phyloP scores from a whole-genome alignment of 1,140 invertebrate genomes.

The Dermatophagoides farinae region DNA sequence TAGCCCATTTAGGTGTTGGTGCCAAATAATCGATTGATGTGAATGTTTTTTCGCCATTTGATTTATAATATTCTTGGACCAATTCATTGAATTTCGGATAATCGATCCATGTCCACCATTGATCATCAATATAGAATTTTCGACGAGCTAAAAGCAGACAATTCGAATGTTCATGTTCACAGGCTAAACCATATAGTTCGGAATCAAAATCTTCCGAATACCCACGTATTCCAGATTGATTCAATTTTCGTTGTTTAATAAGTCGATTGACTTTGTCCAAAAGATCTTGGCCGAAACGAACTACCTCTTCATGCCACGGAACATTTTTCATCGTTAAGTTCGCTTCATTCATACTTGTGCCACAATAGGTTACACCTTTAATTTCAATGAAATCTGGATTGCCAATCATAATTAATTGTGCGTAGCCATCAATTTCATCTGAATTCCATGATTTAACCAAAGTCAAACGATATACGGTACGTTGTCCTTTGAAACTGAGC shows the following conservation, averaged over 20 bases:
- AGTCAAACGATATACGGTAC: conserved; percentile 42
- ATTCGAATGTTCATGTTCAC: conserved; percentile 44
- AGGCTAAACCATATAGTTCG: conserved; percentile 33
- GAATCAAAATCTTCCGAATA: conserved; percentile 15
- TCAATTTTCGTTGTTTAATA: neutral
- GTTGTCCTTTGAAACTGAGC: conserved; percentile 34
- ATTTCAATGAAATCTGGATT: conserved; percentile 45
- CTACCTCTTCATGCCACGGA: conserved; percentile 42
- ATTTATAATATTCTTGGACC: conserved; percentile 26
- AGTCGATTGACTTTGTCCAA: conserved; percentile 24
- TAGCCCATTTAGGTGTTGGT: conserved; percentile 36
- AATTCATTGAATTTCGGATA: conserved; percentile 37
- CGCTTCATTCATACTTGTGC: conserved; percentile 34
- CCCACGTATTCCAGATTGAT: neutral
- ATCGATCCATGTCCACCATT: conserved; percentile 43
- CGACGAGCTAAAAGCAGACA: conserved; percentile 38
- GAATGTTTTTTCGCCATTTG: conserved; percentile 28
- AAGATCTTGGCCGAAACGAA: conserved; percentile 33
- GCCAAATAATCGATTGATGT: conserved; percentile 35
- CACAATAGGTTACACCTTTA: conserved; percentile 44
- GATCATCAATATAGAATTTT: conserved; percentile 33
- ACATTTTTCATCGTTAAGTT: conserved; percentile 42
- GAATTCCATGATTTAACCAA: conserved; percentile 41
- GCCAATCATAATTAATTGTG: conserved; percentile 35
- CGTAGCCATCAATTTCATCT: conserved; percentile 39